phyloP scores from a whole-genome alignment of 2,113 vertebrate species.

The Alligator sinensis region DNA sequence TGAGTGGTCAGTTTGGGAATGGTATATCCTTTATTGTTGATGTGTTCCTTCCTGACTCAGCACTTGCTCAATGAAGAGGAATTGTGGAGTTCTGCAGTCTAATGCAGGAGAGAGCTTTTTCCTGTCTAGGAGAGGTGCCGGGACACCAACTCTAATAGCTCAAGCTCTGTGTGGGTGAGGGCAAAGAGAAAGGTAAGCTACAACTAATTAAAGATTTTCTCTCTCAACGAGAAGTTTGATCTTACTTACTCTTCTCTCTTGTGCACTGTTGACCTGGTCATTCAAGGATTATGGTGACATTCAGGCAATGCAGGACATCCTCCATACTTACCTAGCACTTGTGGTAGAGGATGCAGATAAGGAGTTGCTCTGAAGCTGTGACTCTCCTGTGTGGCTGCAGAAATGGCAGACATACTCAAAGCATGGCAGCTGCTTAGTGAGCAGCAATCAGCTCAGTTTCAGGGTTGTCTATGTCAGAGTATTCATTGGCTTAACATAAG shows the following conservation, averaged over 20 bases:
- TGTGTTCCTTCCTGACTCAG: background rate
- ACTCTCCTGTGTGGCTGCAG: background rate
- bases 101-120: background rate
- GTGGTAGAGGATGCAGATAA: background rate
- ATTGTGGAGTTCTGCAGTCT: background rate
- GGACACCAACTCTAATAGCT: background rate
- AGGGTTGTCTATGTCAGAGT: background rate
- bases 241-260: background rate
- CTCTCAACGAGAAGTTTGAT: background rate
- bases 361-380: rapidly evolving
- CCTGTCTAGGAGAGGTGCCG: background rate
- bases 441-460: background rate
- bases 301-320: background rate
- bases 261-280: background rate
- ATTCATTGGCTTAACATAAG: background rate
- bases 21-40: background rate
- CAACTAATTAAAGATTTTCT: background rate
- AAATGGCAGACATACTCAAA: rapidly evolving
- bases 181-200: background rate
- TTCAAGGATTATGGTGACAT: background rate
- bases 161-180: background rate
- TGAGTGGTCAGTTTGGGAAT: background rate
- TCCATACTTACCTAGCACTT: background rate
- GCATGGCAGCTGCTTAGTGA: background rate
- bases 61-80: background rate